Evolutionary conservation across 2,797 vertebrate genomes (phyloP).

Genomic region (Sylvia borin): DNA sequence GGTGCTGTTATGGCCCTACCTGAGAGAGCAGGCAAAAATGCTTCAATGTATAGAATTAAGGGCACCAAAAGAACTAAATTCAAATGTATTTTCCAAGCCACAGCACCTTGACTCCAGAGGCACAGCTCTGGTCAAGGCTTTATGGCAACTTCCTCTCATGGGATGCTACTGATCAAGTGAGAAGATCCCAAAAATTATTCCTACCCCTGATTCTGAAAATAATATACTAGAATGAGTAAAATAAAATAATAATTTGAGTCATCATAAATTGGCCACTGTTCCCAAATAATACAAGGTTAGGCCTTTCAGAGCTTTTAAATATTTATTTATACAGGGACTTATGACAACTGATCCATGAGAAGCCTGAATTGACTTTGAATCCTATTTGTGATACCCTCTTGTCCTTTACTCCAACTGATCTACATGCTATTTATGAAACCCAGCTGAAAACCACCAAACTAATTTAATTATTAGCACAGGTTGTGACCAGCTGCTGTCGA

Average conservation of each 20-base stretch:
- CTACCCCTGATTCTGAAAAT: not conserved
- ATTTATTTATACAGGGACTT: not conserved
- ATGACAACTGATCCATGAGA: not conserved
- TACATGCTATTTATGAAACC: not conserved
- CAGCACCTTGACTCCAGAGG: not conserved
- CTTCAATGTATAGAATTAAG: not conserved
- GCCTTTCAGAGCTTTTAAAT: not conserved
- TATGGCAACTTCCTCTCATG: not conserved
- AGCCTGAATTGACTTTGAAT: not conserved
- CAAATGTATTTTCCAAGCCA: not conserved
- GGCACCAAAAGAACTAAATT: not conserved
- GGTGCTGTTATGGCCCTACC: not conserved
- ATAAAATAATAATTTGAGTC: not conserved
- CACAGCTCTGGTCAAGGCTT: not conserved
- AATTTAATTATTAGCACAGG: not conserved
- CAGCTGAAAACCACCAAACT: not conserved
- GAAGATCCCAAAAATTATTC: not conserved
- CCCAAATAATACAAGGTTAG: not conserved
- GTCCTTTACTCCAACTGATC: not conserved
- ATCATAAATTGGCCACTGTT: not conserved
- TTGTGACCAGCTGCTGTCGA: not conserved
- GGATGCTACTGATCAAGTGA: not conserved
- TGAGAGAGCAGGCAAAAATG: not conserved
- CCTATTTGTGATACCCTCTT: not conserved
- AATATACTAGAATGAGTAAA: accelerated